These are phyloP conservation scores for Clamator glandarius DNA, from an alignment of 2,797 vertebrate genomes.

Conservation along the genomic window DNA sequence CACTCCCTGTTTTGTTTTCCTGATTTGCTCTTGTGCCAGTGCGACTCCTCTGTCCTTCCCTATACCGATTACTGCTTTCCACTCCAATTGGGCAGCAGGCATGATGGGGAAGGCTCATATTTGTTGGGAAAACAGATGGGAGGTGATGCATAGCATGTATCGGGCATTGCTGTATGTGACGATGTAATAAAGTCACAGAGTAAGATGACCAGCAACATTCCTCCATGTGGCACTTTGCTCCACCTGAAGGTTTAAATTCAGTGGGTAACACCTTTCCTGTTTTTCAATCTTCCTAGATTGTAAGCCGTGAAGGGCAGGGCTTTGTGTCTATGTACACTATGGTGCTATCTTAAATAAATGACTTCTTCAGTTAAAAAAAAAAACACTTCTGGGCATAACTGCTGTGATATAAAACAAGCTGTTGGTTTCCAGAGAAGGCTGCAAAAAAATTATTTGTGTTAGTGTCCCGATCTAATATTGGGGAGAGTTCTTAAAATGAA, in stretches of 20 bases:
- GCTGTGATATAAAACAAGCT: background rate
- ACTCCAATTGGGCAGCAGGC: background rate
- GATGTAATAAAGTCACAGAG: background rate
- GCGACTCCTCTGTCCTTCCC: background rate
- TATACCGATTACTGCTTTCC: background rate
- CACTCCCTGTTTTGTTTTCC: background rate
- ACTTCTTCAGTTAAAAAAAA: background rate
- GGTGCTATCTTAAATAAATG: slow-evolving; percentile 22
- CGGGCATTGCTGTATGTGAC: background rate
- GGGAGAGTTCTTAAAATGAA: no score
- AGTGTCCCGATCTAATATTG: no score
- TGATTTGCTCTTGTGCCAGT: background rate
- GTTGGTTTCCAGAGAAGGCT: background rate
- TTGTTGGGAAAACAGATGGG: background rate
- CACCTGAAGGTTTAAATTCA: background rate
- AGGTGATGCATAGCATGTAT: background rate
- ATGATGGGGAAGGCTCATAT: fast-evolving
- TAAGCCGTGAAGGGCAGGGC: background rate
- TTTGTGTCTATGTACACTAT: background rate
- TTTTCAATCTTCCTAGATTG: background rate
- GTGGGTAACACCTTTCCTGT: background rate
- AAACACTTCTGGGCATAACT: background rate
- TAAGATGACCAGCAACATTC: background rate
- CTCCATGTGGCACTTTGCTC: background rate
- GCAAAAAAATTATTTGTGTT: background rate